A percentile compares a stretch with the other conserved stretches of the same genome.
phyloP scores from a whole-genome alignment of 2,113 vertebrate genomes.

The Zootoca vivipara region DNA sequence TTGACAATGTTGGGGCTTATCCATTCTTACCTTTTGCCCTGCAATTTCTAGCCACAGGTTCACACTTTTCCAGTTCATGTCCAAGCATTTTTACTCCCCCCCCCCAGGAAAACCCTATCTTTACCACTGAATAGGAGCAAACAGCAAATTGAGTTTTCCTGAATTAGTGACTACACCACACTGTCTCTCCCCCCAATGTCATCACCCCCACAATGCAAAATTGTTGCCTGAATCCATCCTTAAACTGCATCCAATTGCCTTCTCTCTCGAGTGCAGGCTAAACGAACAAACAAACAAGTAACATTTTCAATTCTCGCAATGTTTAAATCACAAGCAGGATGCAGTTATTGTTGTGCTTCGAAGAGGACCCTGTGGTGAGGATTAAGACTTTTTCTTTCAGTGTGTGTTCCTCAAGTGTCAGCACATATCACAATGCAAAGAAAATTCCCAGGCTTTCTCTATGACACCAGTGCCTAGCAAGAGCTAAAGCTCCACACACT shows the following conservation, averaged over 20 bases:
- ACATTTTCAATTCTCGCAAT: conserved; percentile 52
- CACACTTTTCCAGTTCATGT: no score
- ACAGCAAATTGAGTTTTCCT: no score
- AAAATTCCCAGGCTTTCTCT: conserved; percentile 42
- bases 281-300: conserved; percentile 49
- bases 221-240: neutral
- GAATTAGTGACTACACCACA: no score
- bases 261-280: neutral
- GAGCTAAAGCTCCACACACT: conserved; percentile 52
- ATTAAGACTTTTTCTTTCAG: conserved; percentile 53
- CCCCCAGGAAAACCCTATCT: no score
- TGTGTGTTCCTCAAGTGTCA: conserved; percentile 59
- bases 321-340: conserved; percentile 64
- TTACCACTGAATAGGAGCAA: no score
- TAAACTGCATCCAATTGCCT: conserved; percentile 31
- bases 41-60: no score
- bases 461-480: conserved; percentile 21
- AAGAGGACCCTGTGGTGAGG: conserved; percentile 59
- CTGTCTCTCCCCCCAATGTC: neutral
- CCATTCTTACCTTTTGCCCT: no score
- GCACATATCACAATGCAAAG: conserved; percentile 38
- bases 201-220: neutral
- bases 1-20: no score
- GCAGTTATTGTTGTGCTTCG: conserved; percentile 53
- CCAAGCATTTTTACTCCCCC: no score